Percentiles rank a stretch among this genome's conserved stretches.
Evolutionary conservation across 2,797 vertebrate genomes (phyloP).

Genomic region (Pantherophis alleghaniensis): DNA sequence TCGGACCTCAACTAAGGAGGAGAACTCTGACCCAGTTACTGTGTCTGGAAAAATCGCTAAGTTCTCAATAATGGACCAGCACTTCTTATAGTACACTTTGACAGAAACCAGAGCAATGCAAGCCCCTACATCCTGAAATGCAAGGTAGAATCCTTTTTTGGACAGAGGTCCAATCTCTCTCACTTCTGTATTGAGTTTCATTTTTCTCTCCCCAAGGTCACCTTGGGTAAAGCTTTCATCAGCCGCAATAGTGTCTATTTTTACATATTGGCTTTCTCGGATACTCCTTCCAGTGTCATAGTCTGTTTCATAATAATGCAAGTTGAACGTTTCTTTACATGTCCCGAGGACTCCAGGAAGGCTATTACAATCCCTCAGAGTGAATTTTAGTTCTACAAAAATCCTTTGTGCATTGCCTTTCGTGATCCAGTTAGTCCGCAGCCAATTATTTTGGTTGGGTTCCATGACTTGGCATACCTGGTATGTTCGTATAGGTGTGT

Average conservation of each 20-base stretch:
- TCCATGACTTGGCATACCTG: constrained; percentile 99
- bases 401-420: constrained; percentile 98
- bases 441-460: constrained; percentile 99
- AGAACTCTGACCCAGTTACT: constrained; percentile 98
- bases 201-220: constrained; percentile 97
- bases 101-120: constrained; percentile 98
- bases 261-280: constrained; percentile 95
- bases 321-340: constrained; percentile 99
- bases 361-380: constrained; percentile 99
- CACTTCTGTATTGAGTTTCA: constrained; percentile 99
- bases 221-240: constrained; percentile 99
- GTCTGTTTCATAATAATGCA: constrained; percentile 98
- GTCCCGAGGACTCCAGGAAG: constrained; percentile 96
- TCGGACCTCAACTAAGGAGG: constrained; percentile 96
- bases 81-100: constrained; percentile 99
- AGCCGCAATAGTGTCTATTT: constrained; percentile 99
- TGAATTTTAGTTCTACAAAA: constrained; percentile 99
- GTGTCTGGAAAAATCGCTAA: constrained; percentile 98
- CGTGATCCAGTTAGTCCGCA: constrained; percentile 99
- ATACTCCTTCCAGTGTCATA: constrained; percentile 94
- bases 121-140: constrained; percentile 98
- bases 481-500: constrained; percentile 97
- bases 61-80: constrained; percentile 99
- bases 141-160: constrained; percentile 96
- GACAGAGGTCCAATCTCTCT: constrained; percentile 96